A percentile compares a stretch with the other conserved stretches of the same genome.
These are phyloP conservation scores for Hetaerina titia DNA, from an alignment of 2,888 invertebrate genomes.

Conservation along the genomic window DNA sequence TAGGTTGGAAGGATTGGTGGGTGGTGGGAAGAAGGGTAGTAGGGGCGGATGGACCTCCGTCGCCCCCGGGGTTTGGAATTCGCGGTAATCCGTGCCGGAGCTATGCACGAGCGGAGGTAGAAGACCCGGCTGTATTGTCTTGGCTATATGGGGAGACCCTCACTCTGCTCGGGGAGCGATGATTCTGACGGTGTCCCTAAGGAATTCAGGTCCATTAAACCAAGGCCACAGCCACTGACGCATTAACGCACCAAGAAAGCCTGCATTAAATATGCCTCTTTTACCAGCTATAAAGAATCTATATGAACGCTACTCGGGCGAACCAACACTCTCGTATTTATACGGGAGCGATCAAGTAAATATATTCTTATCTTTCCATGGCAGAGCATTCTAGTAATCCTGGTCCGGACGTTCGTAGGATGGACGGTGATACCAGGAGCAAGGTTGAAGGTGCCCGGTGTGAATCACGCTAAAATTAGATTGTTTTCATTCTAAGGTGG, in stretches of 20 bases:
- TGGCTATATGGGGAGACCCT: background rate
- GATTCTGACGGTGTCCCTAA: background rate
- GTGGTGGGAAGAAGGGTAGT: background rate
- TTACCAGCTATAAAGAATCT: background rate
- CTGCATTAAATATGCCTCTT: background rate
- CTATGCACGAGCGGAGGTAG: background rate
- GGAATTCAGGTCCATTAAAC: background rate
- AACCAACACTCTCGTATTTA: background rate
- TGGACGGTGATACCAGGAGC: no score
- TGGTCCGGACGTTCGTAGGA: no score
- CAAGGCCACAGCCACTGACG: background rate
- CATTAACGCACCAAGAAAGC: background rate
- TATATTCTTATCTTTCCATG: no score
- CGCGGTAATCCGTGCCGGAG: background rate
- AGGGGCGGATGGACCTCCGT: no score
- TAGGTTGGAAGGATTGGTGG: background rate
- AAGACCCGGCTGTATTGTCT: conserved; percentile 2
- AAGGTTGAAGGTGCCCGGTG: no score
- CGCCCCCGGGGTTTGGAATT: background rate
- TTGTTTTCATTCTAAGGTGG: no score
- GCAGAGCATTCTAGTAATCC: no score
- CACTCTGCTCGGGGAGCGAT: background rate
- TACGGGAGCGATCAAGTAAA: background rate
- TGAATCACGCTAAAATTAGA: no score
- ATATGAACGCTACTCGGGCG: background rate